These are phyloP conservation scores for Eubasilissa splendida DNA, from an alignment of 2,888 invertebrate species.

Conservation along the genomic window DNA sequence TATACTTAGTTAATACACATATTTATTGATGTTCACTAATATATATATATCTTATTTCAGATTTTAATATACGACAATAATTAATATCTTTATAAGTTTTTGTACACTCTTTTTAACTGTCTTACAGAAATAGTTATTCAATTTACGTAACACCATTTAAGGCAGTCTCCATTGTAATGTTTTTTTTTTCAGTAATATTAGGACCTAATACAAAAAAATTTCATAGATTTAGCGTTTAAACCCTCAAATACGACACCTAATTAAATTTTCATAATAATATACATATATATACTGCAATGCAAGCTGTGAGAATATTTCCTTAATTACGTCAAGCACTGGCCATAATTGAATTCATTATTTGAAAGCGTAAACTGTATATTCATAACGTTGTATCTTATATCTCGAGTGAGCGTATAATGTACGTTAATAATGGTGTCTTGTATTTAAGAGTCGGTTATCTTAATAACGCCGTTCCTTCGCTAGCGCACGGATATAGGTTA, in stretches of 20 bases:
- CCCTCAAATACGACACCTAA: not conserved
- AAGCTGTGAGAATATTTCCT: too few relatives aligned
- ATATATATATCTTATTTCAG: too few relatives aligned
- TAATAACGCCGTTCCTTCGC: not conserved
- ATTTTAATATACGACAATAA: too few relatives aligned
- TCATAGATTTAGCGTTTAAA: not conserved
- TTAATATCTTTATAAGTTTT: too few relatives aligned
- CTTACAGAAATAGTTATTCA: not conserved
- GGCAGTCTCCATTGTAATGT: conserved; percentile 31
- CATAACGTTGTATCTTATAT: too few relatives aligned
- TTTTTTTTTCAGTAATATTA: conserved; percentile 7
- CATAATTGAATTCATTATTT: not conserved
- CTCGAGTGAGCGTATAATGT: not conserved
- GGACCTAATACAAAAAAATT: not conserved
- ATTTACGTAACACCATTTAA: conserved; percentile 36
- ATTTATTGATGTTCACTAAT: too few relatives aligned
- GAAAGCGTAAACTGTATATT: not conserved
- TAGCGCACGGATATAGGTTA: too few relatives aligned
- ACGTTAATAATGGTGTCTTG: not conserved
- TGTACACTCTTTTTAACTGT: too few relatives aligned
- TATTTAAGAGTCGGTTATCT: not conserved
- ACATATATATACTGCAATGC: too few relatives aligned
- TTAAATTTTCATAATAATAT: not conserved
- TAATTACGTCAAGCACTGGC: too few relatives aligned
- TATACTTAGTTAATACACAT: too few relatives aligned